A percentile compares a stretch with the other conserved stretches of the same genome.
These are phyloP conservation scores for Heteractis magnifica DNA, from an alignment of 92 coral and sea anemone genomes.

Conservation along the genomic window DNA sequence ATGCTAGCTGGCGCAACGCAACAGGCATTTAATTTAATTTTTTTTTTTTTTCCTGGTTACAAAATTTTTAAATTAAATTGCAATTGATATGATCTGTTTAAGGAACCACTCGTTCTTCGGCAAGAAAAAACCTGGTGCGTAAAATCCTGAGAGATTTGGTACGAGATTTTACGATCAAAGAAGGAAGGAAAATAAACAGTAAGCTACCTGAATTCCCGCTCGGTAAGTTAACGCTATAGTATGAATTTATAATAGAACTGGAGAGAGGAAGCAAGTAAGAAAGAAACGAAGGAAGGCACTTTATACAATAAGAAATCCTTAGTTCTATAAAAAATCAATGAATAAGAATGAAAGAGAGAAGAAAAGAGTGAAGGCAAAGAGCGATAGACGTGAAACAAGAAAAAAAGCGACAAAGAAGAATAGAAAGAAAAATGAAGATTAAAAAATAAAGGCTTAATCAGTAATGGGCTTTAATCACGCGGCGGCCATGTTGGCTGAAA, in stretches of 20 bases:
- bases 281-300: too few relatives aligned
- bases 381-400: neutral
- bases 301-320: too few relatives aligned
- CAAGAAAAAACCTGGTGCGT: slow-evolving; percentile 25
- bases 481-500: too few relatives aligned
- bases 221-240: neutral
- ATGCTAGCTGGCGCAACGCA: too few relatives aligned
- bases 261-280: neutral
- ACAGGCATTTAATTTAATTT: too few relatives aligned
- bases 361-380: too few relatives aligned
- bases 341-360: too few relatives aligned
- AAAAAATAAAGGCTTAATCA: too few relatives aligned
- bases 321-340: too few relatives aligned
- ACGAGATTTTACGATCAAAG: slow-evolving; percentile 27
- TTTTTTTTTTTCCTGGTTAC: neutral
- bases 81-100: neutral
- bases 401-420: neutral
- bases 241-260: neutral
- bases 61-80: neutral
- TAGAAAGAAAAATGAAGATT: neutral
- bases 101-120: slow-evolving; percentile 28
- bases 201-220: neutral
- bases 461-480: too few relatives aligned
- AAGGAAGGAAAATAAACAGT: slow-evolving; percentile 15
- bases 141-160: slow-evolving; percentile 39